Evolutionary conservation across 2,113 vertebrate genomes (phyloP), one percentile per base, ranked within the genome.

Genomic region (Reinhardtius hippoglossoides): DNA sequence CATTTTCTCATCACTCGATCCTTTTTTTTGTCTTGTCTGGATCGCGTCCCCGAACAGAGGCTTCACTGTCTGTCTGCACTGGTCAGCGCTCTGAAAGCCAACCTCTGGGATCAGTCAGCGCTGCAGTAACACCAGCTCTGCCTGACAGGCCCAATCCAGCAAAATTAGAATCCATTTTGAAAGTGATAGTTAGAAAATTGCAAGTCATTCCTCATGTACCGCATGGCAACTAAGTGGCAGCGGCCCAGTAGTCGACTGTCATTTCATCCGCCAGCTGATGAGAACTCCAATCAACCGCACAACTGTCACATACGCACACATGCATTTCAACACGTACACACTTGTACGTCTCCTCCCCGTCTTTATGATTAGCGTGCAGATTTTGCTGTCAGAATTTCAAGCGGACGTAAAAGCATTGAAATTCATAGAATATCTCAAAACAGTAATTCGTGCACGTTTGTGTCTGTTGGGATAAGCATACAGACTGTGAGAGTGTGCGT

Each of bases 101-200:
- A 82, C 84, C 85, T 76, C 64, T 84, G 83, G 80, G 89, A 91
- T 88, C 83, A 57, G 54, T 85, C 81, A 71, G 71, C 62, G 27
- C 61, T 71, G 87, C 84, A 58, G 83, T 56, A 74, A 78, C 75
- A 72, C 74, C 83, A 60, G 72, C 84, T 66, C 82, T 58, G 82
- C 72, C 82, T 91, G 92, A 92, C 91, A 92, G 87, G 67, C 75
- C 76, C 89, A 78, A 86, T 91, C 86, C 88, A 46, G 75, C 79
- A 83, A 88, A 92, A 93, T 92, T 92, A 90, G 85, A 91, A 90
- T 91, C 91, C 85, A 91, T 89, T 93, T 90, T 91, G 84, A 92
- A 91, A 92, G 88, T 92, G 90, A 93, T 92, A 91, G 91, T 92
- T 93, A 80, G 90, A 92, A 93, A 92, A 92, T 92, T 93, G 91